Evolutionary conservation across 2,797 vertebrate species (phyloP).

Genomic region (Tragopan temminckii): DNA sequence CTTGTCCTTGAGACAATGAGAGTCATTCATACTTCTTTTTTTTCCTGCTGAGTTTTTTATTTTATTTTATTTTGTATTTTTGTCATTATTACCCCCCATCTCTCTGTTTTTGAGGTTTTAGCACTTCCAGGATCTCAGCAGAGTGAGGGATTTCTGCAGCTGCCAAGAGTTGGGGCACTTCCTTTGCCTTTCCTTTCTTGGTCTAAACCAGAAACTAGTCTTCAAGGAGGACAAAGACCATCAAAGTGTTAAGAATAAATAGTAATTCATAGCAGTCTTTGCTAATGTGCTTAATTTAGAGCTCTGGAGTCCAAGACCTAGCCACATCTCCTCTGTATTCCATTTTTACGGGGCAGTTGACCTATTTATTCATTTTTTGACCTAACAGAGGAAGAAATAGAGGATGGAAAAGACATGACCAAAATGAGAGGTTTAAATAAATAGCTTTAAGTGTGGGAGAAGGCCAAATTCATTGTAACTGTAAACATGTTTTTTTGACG

Average conservation of each 20-base stretch:
- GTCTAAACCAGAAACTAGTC: conserved; percentile 42
- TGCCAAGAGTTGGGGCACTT: conserved; percentile 34
- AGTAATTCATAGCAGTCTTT: conserved; percentile 37
- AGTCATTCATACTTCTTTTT: not conserved
- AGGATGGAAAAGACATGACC: conserved; percentile 60
- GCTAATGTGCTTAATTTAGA: conserved; percentile 57
- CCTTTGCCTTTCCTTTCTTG: conserved; percentile 35
- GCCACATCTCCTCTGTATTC: conserved; percentile 7
- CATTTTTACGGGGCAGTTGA: conserved; percentile 32
- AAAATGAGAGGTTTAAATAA: conserved; percentile 66
- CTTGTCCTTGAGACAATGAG: not conserved
- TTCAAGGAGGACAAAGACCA: conserved; percentile 48
- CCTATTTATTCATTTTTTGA: conserved; percentile 63
- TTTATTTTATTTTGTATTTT: not conserved
- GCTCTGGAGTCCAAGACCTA: conserved; percentile 8
- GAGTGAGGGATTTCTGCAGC: not conserved
- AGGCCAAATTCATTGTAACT: conserved; percentile 31
- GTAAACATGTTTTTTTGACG: conserved; percentile 35
- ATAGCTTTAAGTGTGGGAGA: conserved; percentile 44
- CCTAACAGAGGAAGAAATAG: conserved; percentile 45
- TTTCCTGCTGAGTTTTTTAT: not conserved
- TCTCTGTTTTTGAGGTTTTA: conserved; percentile 26
- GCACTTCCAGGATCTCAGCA: conserved; percentile 32
- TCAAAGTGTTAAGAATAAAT: conserved; percentile 48
- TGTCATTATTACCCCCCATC: not conserved